Base-by-base conservation (phyloP, 2,888 invertebrate species). In the Melolontha melolontha region DNA sequence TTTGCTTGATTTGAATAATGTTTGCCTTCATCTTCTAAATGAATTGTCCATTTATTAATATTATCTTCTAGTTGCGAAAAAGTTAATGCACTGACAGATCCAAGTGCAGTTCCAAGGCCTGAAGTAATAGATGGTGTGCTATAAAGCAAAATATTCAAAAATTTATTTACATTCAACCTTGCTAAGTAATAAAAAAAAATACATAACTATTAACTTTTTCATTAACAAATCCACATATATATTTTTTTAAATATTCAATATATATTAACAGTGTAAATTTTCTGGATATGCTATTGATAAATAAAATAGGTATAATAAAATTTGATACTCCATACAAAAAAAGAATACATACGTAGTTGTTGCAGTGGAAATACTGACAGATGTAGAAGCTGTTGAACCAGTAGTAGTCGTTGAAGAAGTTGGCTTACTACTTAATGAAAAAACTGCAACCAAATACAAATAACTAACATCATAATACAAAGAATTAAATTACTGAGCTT, bases 1-100 rank as follows among this genome's bases (percentile, higher is more conserved):
- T 95, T 94, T 0, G 97, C 97, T 82, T 97, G 97, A 81, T 95
- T 94, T 69, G 95, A 90, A 80, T 97, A 98, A 0, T 92, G 89
- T 80, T 93, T 93, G 80, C 97, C 97, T 79, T 97, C 96, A 73
- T 96, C 96, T 74, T 96, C 95, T 42, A 98, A 82, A 76, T 97
- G 96, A 0, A 93, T 81, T 0, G 93, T 95, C 96, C 97, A 98
- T 82, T 97, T 96, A 83, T 97, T 96, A 68, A 97, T 94, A 41
- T 90, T 88, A 78, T 97, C 97, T 81, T 97, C 97, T 2, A 97
- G 83, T 78, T 96, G 95, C 1, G 91, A 88, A 81, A 95, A 97
- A 5, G 90, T 92, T 79, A 96, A 85, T 0, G 89, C 86, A 40
- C 81, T 84, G 0, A 86, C 81, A 41, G 87, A 80, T 29, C n/a